Percentiles rank a stretch among this genome's conserved stretches.
phyloP scores from a whole-genome alignment of 2,113 vertebrate genomes.

The Otis tarda region DNA sequence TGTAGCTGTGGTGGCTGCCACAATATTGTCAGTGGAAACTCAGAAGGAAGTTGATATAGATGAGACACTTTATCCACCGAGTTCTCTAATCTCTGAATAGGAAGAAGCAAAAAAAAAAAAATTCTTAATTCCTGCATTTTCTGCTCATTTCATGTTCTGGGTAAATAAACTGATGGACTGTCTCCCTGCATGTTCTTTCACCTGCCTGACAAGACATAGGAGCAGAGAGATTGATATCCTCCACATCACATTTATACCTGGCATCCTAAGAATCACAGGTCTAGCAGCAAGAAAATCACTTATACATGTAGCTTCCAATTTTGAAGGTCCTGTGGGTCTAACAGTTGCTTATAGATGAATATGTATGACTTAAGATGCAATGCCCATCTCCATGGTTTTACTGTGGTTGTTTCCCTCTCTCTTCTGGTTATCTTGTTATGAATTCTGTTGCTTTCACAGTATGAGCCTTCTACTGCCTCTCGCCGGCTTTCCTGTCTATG shows the following conservation, averaged over 20 bases:
- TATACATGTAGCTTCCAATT: background rate
- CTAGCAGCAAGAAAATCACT: background rate
- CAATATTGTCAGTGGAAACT: background rate
- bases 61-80: background rate
- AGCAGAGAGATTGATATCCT: background rate
- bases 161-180: background rate
- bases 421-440: background rate
- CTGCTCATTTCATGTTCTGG: background rate
- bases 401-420: fast-evolving
- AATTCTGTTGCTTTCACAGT: background rate
- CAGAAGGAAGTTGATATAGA: background rate
- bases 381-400: background rate
- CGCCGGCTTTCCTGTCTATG: background rate
- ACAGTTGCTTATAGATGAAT: background rate
- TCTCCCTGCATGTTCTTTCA: background rate
- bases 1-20: background rate
- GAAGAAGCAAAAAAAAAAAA: background rate
- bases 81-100: background rate
- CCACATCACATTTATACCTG: background rate
- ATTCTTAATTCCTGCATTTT: background rate
- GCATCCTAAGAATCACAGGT: background rate
- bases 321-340: background rate
- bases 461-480: background rate
- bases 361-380: background rate
- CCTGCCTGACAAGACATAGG: background rate